Base-by-base conservation (phyloP, 2,797 vertebrate genomes). In the Vultur gryphus region DNA sequence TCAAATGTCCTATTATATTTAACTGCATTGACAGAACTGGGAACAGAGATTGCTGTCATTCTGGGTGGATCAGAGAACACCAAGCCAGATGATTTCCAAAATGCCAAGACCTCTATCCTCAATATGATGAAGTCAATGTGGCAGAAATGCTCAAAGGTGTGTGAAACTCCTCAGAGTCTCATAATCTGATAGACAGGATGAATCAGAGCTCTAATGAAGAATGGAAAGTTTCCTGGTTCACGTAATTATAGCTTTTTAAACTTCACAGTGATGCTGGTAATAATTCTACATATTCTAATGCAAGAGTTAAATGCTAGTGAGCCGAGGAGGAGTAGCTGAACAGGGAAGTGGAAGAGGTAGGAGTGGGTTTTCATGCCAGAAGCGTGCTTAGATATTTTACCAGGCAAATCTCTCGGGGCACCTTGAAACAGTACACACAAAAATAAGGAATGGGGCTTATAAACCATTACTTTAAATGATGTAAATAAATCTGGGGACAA, bases 61-160 rank as follows among this genome's bases (percentile, higher is more conserved):
- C 95, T 99, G 67, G 98, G 98, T 71, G 98, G 98, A 65, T 98
- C 98, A 31, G 97, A 97, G 65, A 98, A 98, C 92, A 98, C 98
- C 24, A 15, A 82, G 0, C 0, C 10, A 7, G 6, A 43, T 0
- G 98, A 99, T 87, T 99, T 99, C 91, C 51, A 97, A 84, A 98
- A 11, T 55, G 98, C 98, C 75, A 99, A 98, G 95, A 86, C 95
- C 5, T 99, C 98, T 88, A 86, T 98, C 61, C 92, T 70, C 48
- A 96, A 91, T 64, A 97, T 98, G 91, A 98, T 98, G 96, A 90
- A 20, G 19, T 98, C 90, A 20, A 93, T 98, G 89, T 98, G 98
- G 96, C 77, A 95, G 31, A 98, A 97, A 87, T 98, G 71, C 71
- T 70, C 66, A 3, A 86, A 87, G 87, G 87, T 87, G 25, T 29